Conservation (phyloP, 2,888 invertebrate species). For the Zhuqinia jingwanae region DNA sequence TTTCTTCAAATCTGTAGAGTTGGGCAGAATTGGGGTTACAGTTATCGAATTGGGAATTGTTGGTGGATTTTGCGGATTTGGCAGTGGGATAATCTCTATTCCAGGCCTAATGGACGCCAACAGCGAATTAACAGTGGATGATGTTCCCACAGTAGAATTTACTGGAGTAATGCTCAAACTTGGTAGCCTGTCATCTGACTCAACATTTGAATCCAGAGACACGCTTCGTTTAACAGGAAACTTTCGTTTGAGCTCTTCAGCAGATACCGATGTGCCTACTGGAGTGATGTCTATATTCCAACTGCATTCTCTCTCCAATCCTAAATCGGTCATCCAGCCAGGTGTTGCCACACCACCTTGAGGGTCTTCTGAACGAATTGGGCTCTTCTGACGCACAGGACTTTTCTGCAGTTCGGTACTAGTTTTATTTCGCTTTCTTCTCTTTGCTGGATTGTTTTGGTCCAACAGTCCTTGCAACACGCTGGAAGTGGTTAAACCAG, state of each 20-base stretch:
- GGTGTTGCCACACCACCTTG: slow-evolving; percentile 24
- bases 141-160: slow-evolving; percentile 80
- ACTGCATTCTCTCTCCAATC: slow-evolving; percentile 75
- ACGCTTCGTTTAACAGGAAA: slow-evolving; percentile 81
- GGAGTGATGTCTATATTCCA: slow-evolving; percentile 79
- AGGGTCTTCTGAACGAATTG: slow-evolving; percentile 55
- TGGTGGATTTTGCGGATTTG: slow-evolving; percentile 84
- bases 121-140: slow-evolving; percentile 84
- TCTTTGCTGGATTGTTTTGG: slow-evolving; percentile 75
- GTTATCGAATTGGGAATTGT: slow-evolving; percentile 90
- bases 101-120: slow-evolving; percentile 86
- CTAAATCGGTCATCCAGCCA: slow-evolving; percentile 66
- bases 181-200: slow-evolving; percentile 80
- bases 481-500: slow-evolving; percentile 37
- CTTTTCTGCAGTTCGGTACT: slow-evolving; percentile 75
- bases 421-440: slow-evolving; percentile 77
- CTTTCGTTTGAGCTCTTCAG: slow-evolving; percentile 80
- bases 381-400: slow-evolving; percentile 72
- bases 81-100: slow-evolving; percentile 92
- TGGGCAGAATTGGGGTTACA: slow-evolving; percentile 88
- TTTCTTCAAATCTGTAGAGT: slow-evolving; percentile 54
- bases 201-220: slow-evolving; percentile 70
- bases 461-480: slow-evolving; percentile 74
- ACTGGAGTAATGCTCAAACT: slow-evolving; percentile 86
- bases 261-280: slow-evolving; percentile 64